These are phyloP conservation scores for Apis cerana DNA, from an alignment of 1,140 invertebrate genomes.

Conservation along the genomic window DNA sequence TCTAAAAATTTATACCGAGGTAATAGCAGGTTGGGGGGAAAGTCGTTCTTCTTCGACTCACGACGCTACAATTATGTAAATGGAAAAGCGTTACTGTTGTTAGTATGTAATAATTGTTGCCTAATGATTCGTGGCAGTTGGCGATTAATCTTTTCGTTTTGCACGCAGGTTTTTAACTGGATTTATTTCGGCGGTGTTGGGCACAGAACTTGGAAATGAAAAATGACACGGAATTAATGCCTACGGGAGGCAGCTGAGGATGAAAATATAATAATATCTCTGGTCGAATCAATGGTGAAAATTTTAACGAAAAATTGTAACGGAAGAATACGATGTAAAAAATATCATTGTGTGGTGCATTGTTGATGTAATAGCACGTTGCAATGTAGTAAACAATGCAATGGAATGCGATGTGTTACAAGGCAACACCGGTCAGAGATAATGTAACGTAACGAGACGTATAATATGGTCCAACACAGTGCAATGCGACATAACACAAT, in stretches of 20 bases:
- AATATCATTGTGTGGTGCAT: no score
- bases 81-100: conserved; percentile 42
- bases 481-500: no score
- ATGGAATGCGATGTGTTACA: no score
- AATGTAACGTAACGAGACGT: no score
- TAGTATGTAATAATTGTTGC: conserved; percentile 40
- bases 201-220: conserved; percentile 27
- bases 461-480: background rate
- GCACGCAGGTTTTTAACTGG: conserved; percentile 6
- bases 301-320: no score
- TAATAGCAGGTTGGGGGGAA: background rate
- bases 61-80: conserved; percentile 37
- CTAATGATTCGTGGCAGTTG: conserved; percentile 38
- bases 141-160: conserved; percentile 39
- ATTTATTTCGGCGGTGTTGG: conserved; percentile 40
- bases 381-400: background rate
- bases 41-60: background rate
- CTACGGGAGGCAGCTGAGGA: background rate
- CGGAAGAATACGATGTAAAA: no score
- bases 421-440: no score
- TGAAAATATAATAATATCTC: background rate
- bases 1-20: background rate
- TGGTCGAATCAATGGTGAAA: background rate
- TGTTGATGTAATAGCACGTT: background rate
- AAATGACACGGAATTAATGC: conserved; percentile 30